Conservation (phyloP, 2,888 invertebrate genomes). For the Conops quadrifasciatus region DNA sequence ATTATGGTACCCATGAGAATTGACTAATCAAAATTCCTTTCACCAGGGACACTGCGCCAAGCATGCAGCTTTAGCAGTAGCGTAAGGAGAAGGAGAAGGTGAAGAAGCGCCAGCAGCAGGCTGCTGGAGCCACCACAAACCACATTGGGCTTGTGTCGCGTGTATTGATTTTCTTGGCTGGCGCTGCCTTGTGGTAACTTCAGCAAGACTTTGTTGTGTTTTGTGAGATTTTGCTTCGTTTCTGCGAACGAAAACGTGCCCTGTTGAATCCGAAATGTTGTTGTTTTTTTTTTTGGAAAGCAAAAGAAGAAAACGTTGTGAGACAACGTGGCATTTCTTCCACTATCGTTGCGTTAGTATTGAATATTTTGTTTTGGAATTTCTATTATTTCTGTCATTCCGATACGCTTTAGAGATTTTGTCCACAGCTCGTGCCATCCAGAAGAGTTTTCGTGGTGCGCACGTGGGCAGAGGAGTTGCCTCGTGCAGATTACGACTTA, state of each 20-base stretch:
- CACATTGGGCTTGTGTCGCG: slow-evolving; percentile 41
- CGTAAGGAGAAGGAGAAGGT: background rate
- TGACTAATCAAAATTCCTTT: slow-evolving; percentile 66
- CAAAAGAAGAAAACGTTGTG: too few species aligned
- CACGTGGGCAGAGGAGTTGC: too few species aligned
- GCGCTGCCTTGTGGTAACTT: background rate
- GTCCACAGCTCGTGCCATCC: too few species aligned
- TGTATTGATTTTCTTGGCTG: slow-evolving; percentile 51
- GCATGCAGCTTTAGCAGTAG: slow-evolving; percentile 21
- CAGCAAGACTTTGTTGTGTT: slow-evolving; percentile 21
- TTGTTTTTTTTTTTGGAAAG: background rate
- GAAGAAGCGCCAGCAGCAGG: background rate
- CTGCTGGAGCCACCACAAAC: too few species aligned
- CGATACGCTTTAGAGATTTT: too few species aligned
- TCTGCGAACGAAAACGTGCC: background rate
- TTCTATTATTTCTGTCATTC: too few species aligned
- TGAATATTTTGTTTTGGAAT: too few species aligned
- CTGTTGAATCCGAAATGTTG: too few species aligned
- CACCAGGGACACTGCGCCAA: slow-evolving; percentile 57
- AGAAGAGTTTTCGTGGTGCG: too few species aligned
- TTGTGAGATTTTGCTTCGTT: slow-evolving; percentile 26
- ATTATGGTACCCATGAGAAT: slow-evolving; percentile 64
- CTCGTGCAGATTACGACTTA: too few species aligned
- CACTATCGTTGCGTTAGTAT: too few species aligned
- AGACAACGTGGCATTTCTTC: too few species aligned